These are phyloP conservation scores for Mystacides longicornis DNA, from an alignment of 2,888 invertebrate species.

Conservation along the genomic window DNA sequence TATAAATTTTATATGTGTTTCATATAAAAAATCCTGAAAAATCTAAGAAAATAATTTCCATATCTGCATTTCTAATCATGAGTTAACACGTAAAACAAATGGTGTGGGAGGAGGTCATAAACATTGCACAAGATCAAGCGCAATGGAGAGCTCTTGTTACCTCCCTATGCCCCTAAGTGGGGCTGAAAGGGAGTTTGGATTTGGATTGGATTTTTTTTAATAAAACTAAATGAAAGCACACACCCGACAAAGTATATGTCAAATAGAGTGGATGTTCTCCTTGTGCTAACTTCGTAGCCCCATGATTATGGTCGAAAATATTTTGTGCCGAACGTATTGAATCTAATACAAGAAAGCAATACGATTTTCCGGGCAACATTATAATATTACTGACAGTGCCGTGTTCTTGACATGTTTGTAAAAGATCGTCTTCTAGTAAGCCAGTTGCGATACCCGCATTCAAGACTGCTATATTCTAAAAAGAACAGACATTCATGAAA, in stretches of 20 bases:
- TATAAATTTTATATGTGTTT: too few species aligned
- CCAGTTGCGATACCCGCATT: constrained; percentile 84
- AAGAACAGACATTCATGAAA: constrained; percentile 29
- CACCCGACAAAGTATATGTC: constrained; percentile 54
- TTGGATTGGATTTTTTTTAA: too few species aligned
- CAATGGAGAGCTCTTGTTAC: too few species aligned
- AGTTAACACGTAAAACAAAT: too few species aligned
- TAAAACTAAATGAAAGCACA: too few species aligned
- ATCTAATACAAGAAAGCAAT: constrained; percentile 64
- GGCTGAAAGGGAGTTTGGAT: too few species aligned
- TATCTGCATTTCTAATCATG: too few species aligned
- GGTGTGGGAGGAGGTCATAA: too few species aligned
- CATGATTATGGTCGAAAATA: constrained; percentile 56
- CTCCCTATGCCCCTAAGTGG: too few species aligned
- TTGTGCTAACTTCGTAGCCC: constrained; percentile 48
- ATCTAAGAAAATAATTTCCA: too few species aligned
- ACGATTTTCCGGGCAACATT: constrained; percentile 73
- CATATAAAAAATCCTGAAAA: too few species aligned
- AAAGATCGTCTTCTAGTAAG: constrained; percentile 56
- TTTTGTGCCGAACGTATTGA: constrained; percentile 42
- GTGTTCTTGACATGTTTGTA: constrained; percentile 45
- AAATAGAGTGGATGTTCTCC: constrained; percentile 59
- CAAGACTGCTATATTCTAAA: constrained; percentile 66
- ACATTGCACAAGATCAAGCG: too few species aligned
- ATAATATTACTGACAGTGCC: constrained; percentile 54